A percentile compares a stretch with the other conserved stretches of the same genome.
These are phyloP conservation scores for Thera obeliscata DNA, from an alignment of 2,888 invertebrate species.

Conservation along the genomic window DNA sequence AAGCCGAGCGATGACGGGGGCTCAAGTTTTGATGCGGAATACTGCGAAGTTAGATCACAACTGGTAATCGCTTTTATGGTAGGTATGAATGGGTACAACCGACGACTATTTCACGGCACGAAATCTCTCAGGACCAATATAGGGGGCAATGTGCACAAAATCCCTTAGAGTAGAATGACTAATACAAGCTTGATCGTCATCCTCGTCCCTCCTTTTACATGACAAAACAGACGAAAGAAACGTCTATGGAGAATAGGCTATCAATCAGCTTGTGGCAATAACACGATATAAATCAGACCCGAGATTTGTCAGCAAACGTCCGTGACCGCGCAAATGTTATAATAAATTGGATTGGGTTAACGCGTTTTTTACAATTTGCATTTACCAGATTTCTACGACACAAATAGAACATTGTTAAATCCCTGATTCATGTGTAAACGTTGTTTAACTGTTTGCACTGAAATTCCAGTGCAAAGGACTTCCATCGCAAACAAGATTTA, in stretches of 20 bases:
- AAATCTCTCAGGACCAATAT: background rate
- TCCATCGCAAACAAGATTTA: constrained; percentile 25
- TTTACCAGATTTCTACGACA: constrained; percentile 40
- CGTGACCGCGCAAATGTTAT: constrained; percentile 52
- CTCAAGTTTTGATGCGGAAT: background rate
- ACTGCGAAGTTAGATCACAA: background rate
- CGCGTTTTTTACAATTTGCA: constrained; percentile 36
- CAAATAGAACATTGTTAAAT: constrained; percentile 45
- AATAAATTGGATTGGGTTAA: constrained; percentile 56
- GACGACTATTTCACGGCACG: background rate
- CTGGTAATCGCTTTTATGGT: background rate
- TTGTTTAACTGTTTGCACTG: constrained; percentile 33
- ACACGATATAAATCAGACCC: constrained; percentile 48
- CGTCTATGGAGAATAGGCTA: constrained; percentile 47
- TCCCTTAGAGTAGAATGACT: constrained; percentile 20
- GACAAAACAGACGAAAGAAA: constrained; percentile 45
- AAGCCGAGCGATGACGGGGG: background rate
- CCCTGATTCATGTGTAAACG: constrained; percentile 41
- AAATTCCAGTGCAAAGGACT: constrained; percentile 22
- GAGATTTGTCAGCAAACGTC: constrained; percentile 45
- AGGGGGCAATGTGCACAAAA: background rate
- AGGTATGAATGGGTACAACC: background rate
- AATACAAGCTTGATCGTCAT: constrained; percentile 36
- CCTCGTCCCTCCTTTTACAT: constrained; percentile 39
- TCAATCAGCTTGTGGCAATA: constrained; percentile 55